Base-by-base conservation (phyloP, 2,113 vertebrate genomes). In the Leucopsar rothschildi region DNA sequence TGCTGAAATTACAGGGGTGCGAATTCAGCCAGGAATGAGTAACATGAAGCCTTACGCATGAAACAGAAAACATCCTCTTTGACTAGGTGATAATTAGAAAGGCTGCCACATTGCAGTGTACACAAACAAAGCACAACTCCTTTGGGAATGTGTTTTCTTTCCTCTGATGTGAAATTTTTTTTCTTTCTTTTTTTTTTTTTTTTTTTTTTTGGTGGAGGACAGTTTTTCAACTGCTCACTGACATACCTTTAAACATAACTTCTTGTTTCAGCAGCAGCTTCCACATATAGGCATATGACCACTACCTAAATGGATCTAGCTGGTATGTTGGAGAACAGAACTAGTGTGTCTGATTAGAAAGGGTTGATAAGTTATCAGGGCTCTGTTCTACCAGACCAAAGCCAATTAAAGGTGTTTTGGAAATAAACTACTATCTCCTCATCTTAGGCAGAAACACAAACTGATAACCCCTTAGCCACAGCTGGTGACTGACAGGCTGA, bases 41-140 rank as follows among this genome's bases (percentile, higher is more conserved):
- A 77, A 55, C 80, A 65, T 52, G 44, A 63, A 90, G 40, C 50
- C 56, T 15, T 95, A 79, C 0, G 1, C 31, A 29, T 27, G 14
- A 66, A 90, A 70, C 40, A 57, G 63, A 91, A 92, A 76, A 56
- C 66, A 68, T 81, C 75, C 53, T 94, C 56, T 76, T 78, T 53
- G 71, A 66, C 92, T 81, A 79, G 65, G 92, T 69, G 78, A 77
- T 93, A 94, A 90, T 88, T 87, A 93, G 81, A 92, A 88, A 78
- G 79, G 45, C 53, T 94, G 61, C 80, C 71, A 50, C 68, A 77
- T 19, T 66, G 73, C 75, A 14, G 0, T 85, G 66, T 89, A 52
- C 40, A 20, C 35, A 91, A 91, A 94, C 88, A 93, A 85, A 96
- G 60, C 66, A 71, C 7, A 3, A 15, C 25, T 61, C 73, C 81